phyloP scores from a whole-genome alignment of 2,888 invertebrate genomes.

The Melinaea marsaeus region DNA sequence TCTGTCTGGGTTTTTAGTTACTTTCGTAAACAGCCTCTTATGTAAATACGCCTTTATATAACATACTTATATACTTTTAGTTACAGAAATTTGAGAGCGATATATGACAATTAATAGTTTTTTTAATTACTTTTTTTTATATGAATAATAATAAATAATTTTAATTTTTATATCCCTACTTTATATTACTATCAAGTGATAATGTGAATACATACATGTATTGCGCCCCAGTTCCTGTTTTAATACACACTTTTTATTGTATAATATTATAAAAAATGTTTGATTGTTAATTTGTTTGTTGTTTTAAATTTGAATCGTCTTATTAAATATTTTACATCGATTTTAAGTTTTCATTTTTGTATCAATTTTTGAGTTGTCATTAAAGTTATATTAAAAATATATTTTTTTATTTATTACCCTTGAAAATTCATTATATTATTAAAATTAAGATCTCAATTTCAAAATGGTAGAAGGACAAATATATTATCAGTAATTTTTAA shows the following conservation, averaged over 20 bases:
- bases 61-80: too few relatives aligned
- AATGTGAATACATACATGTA: too few relatives aligned
- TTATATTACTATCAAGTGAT: too few relatives aligned
- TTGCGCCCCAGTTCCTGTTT: too few relatives aligned
- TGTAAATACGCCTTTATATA: too few relatives aligned
- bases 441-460: not conserved
- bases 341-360: constrained; percentile 46
- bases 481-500: not conserved
- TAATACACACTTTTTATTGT: too few relatives aligned
- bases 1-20: not conserved
- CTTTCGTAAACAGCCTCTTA: too few relatives aligned
- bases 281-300: constrained; percentile 20
- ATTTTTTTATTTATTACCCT: constrained; percentile 6
- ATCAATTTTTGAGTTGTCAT: constrained; percentile 45
- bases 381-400: constrained; percentile 28
- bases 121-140: too few relatives aligned
- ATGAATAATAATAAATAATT: too few relatives aligned
- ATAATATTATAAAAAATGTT: not conserved
- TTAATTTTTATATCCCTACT: too few relatives aligned
- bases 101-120: not conserved
- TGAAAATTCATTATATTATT: not conserved
- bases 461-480: not conserved
- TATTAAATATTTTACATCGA: constrained; percentile 12
- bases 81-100: constrained; percentile 2
- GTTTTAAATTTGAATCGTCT: constrained; percentile 45